Base-by-base conservation (phyloP, 2,797 vertebrate species). In the Alcedo quadribrachys region DNA sequence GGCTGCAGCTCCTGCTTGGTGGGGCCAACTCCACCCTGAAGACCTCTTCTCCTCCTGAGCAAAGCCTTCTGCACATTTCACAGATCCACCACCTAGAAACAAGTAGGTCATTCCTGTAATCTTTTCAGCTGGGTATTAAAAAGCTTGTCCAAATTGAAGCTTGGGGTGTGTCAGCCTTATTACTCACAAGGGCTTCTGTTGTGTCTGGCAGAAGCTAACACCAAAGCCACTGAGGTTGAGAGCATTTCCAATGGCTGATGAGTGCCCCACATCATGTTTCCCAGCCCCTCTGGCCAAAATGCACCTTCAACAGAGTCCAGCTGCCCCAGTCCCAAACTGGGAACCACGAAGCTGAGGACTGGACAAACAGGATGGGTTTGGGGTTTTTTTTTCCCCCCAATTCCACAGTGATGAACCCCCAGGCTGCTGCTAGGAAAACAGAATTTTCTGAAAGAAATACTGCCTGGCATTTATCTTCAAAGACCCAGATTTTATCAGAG, bases 101-200 rank as follows among this genome's bases (percentile, higher is more conserved):
- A 97, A 96, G 50, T 96, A 95, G 94, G 95, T 96, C 95, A 95
- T 81, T 88, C 80, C 79, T 74, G 57, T 96, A 96, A 97, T 95
- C 94, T 92, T 67, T 85, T 96, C 88, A 96, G n/a, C 73, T 81
- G 79, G 83, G 50, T 92, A 96, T 95, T 96, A 95, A 96, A 96
- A 96, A 89, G 86, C 91, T 83, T 85, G 84, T 88, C 89, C 89
- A 95, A 96, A 89, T 96, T 96, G 93, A 97, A 96, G 68, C 54
- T 89, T 65, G 63, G 96, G 93, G 94, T 90, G 96, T 96, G 93
- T 88, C 92, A 89, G 60, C 35, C 28, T 90, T 54, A 76, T 90
- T 92, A 76, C 16, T 91, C 87, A 42, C 80, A 43, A 83, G 19
- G 78, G 66, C 86, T 93, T 82, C 43, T 92, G 43, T n/a, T 58